phyloP scores from a whole-genome alignment of 2,113 vertebrate genomes.

The Gadus macrocephalus region DNA sequence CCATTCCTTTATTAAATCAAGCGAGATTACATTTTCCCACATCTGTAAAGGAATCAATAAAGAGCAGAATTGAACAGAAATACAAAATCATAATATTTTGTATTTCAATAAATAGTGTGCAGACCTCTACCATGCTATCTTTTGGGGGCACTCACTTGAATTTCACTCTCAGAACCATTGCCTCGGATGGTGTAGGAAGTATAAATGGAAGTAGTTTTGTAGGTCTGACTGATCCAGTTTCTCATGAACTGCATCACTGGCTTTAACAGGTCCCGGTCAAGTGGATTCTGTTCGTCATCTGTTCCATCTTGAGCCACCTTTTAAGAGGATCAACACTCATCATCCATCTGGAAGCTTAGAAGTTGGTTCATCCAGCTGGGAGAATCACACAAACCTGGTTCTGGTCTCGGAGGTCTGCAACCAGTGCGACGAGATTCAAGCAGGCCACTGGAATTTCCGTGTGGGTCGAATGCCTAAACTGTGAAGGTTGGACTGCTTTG shows the following conservation, averaged over 20 bases:
- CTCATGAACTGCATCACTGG: too few species aligned
- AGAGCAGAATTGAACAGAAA: not conserved
- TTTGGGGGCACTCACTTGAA: constrained; percentile 53
- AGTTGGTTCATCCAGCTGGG: not conserved
- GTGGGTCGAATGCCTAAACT: not conserved
- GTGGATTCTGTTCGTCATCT: too few species aligned
- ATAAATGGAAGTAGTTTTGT: constrained; percentile 1
- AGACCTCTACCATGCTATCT: too few species aligned
- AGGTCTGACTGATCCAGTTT: constrained; percentile 51
- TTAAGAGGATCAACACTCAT: not conserved
- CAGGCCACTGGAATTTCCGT: constrained; percentile 52
- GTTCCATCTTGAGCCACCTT: constrained; percentile 27
- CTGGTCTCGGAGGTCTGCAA: constrained; percentile 43
- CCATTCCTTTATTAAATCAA: constrained; percentile 76
- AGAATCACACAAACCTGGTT: not conserved
- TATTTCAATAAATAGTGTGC: too few species aligned
- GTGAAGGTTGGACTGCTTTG: constrained; percentile 23
- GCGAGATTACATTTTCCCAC: constrained; percentile 76
- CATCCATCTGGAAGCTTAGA: not conserved
- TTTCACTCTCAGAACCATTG: constrained; percentile 29
- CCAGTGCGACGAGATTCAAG: constrained; percentile 58
- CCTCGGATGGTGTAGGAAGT: not conserved
- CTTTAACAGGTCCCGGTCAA: too few species aligned
- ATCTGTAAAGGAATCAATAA: constrained; percentile 56
- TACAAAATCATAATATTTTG: not conserved